Conservation (phyloP, 2,888 invertebrate genomes). For the Lathronympha strigana region DNA sequence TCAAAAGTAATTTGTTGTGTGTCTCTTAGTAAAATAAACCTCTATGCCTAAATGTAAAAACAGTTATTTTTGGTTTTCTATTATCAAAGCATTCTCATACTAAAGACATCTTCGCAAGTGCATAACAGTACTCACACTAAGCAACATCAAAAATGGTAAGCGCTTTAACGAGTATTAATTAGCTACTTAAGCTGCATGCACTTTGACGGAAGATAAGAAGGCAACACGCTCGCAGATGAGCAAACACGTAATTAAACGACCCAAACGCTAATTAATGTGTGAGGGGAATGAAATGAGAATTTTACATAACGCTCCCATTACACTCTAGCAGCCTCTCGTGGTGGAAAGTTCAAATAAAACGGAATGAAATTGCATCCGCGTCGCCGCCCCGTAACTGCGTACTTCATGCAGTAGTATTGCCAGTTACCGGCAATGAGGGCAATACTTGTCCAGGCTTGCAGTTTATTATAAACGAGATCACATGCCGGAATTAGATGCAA, state of each 20-base stretch:
- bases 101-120: background rate
- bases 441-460: constrained; percentile 57
- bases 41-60: too few species aligned
- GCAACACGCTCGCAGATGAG: constrained; percentile 13
- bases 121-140: background rate
- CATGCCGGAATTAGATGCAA: constrained; percentile 29
- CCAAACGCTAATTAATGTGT: constrained; percentile 38
- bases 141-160: background rate
- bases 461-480: constrained; percentile 40
- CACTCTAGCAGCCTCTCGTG: constrained; percentile 50
- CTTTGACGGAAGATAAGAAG: background rate
- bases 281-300: constrained; percentile 35
- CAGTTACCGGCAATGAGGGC: constrained; percentile 59
- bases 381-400: constrained; percentile 49
- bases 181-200: background rate
- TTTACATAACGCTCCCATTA: constrained; percentile 47
- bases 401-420: constrained; percentile 55
- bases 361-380: constrained; percentile 60
- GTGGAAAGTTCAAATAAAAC: constrained; percentile 64
- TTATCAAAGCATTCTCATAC: too few species aligned
- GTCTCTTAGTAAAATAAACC: too few species aligned
- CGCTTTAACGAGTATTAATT: background rate
- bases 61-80: too few species aligned
- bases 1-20: too few species aligned
- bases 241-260: constrained; percentile 32